Evolutionary conservation across 2,888 invertebrate genomes (phyloP).

Genomic region (Antitype chi): DNA sequence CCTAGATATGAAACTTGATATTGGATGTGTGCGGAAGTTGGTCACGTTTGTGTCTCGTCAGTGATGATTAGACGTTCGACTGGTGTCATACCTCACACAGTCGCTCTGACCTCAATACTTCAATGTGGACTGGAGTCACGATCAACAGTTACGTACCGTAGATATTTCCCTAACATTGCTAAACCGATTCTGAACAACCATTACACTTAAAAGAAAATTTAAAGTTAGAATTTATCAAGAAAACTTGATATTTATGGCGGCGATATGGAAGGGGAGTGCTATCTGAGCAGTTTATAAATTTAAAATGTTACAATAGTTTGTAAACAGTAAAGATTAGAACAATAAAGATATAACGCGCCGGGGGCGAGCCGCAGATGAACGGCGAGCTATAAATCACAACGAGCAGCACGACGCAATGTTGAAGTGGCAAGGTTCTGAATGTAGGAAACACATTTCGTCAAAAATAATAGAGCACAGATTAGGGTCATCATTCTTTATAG

Average conservation of each 20-base stretch:
- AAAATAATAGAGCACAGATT: conserved; percentile 14
- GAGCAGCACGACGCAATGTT: conserved; percentile 48
- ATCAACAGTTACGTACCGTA: conserved; percentile 36
- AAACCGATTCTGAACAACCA: conserved; percentile 47
- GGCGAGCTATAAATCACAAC: conserved; percentile 58
- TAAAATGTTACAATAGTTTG: conserved; percentile 67
- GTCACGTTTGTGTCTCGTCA: conserved; percentile 37
- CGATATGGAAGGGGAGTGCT: conserved; percentile 51
- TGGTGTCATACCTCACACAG: conserved; percentile 23
- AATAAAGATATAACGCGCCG: conserved; percentile 68
- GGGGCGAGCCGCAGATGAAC: conserved; percentile 52
- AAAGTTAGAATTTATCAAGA: conserved; percentile 61
- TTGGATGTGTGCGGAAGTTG: conserved; percentile 7
- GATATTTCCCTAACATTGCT: conserved; percentile 46
- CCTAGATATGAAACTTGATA: conserved; percentile 5
- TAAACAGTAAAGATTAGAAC: conserved; percentile 66
- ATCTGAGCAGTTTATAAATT: conserved; percentile 61
- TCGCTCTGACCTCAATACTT: conserved; percentile 39
- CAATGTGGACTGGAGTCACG: conserved; percentile 52
- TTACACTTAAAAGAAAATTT: conserved; percentile 57
- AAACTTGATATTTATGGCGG: conserved; percentile 61
- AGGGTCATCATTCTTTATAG: conserved; percentile 2
- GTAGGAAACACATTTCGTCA: conserved; percentile 8
- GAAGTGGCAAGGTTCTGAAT: conserved; percentile 36
- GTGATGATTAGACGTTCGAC: conserved; percentile 35